Conservation (phyloP, 1,140 invertebrate genomes). For the Venustaconcha ellipsiformis region DNA sequence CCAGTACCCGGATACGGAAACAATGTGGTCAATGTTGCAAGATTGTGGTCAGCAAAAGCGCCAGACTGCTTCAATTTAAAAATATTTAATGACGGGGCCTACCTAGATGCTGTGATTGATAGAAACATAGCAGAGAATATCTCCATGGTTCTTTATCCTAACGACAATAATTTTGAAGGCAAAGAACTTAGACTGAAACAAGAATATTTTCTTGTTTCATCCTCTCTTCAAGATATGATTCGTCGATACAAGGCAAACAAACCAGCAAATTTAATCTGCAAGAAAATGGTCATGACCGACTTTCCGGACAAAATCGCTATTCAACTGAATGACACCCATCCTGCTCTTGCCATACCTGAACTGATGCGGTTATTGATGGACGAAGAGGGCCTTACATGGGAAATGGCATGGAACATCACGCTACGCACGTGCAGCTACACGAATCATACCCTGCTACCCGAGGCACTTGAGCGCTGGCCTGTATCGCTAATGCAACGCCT, state of each 20-base stretch:
- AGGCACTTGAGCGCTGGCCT: constrained; percentile 97
- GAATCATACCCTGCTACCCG: constrained; percentile 98
- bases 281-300: constrained; percentile 84
- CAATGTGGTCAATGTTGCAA: constrained; percentile 96
- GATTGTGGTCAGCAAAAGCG: constrained; percentile 98
- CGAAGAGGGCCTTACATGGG: constrained; percentile 89
- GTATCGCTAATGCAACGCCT: constrained; percentile 87
- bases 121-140: constrained; percentile 98
- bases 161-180: constrained; percentile 86
- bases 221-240: constrained; percentile 95
- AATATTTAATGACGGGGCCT: constrained; percentile 99
- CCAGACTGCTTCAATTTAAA: constrained; percentile 95
- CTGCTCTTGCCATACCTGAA: constrained; percentile 96
- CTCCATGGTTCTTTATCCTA: constrained; percentile 95
- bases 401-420: constrained; percentile 94
- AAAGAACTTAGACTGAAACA: constrained; percentile 98
- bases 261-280: constrained; percentile 85
- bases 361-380: constrained; percentile 95
- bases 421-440: constrained; percentile 90
- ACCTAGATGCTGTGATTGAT: constrained; percentile 97
- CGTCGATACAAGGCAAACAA: constrained; percentile 95
- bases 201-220: constrained; percentile 98
- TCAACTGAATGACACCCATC: constrained; percentile 98
- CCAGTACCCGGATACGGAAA: constrained; percentile 97
- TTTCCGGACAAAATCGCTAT: constrained; percentile 96